Conservation (phyloP, 2,797 vertebrate genomes). For the Dipus sagitta region DNA sequence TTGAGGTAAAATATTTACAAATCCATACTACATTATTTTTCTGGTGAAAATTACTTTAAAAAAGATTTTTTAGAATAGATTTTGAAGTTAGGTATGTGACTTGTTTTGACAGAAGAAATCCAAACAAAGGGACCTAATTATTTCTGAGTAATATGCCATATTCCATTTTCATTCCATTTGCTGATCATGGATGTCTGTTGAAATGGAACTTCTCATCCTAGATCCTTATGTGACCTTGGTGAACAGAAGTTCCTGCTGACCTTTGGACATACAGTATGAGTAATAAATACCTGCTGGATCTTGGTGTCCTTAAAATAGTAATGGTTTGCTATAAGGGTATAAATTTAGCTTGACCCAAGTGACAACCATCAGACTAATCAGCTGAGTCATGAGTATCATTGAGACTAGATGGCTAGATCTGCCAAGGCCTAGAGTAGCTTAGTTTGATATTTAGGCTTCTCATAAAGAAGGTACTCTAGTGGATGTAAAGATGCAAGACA, state of each 20-base stretch:
- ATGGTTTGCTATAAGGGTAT: constrained; percentile 8
- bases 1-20: constrained; percentile 27
- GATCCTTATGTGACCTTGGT: constrained; percentile 12
- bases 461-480: neutral
- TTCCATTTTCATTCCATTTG: neutral
- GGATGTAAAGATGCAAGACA: neutral
- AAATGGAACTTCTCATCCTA: constrained; percentile 4
- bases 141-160: neutral
- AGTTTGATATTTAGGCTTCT: neutral
- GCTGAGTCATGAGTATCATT: neutral
- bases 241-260: neutral
- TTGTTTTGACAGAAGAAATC: constrained; percentile 53
- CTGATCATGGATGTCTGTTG: neutral
- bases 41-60: neutral
- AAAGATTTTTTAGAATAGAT: constrained; percentile 42
- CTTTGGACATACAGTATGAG: neutral
- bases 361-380: constrained; percentile 26
- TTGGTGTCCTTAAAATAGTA: neutral
- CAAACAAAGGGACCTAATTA: neutral
- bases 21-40: neutral
- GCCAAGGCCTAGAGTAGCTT: constrained; percentile 44
- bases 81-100: constrained; percentile 11
- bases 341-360: neutral
- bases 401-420: neutral
- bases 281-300: constrained; percentile 10